Conservation (phyloP, 2,888 invertebrate species). For the Dicyrtoma fusca region DNA sequence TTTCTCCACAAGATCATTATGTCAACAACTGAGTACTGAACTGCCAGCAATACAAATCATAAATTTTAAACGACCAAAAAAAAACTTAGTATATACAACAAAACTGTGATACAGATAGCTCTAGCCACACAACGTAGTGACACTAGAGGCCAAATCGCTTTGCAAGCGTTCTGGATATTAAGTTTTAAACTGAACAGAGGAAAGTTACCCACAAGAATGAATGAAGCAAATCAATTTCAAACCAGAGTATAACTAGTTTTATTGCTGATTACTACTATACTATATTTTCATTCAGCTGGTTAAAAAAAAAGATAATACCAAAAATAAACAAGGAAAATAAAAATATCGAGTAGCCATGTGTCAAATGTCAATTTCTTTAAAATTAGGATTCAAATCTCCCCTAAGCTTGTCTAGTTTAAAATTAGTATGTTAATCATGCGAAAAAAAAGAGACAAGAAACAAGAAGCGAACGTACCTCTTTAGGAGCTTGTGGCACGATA, state of each 20-base stretch:
- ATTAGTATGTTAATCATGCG: not conserved
- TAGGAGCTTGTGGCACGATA: conserved; percentile 63
- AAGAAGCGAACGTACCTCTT: conserved; percentile 60
- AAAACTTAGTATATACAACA: too few relatives aligned
- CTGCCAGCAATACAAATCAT: too few relatives aligned
- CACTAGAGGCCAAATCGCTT: too few relatives aligned
- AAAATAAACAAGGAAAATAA: conserved; percentile 1
- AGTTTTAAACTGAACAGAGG: too few relatives aligned
- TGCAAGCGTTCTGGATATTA: too few relatives aligned
- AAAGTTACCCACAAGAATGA: conserved; percentile 2
- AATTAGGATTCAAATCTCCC: not conserved
- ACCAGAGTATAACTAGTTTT: conserved; percentile 10
- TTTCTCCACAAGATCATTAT: too few relatives aligned
- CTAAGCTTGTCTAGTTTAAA: not conserved
- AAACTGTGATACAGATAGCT: too few relatives aligned
- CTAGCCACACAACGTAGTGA: too few relatives aligned
- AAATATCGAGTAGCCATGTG: not conserved
- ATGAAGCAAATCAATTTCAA: not conserved
- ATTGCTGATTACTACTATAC: not conserved
- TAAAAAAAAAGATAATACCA: not conserved
- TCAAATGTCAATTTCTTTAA: not conserved
- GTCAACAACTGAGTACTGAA: too few relatives aligned
- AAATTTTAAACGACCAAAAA: too few relatives aligned
- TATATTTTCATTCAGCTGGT: not conserved
- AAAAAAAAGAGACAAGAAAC: not conserved